Conservation (phyloP, 2,888 invertebrate genomes). For the Agrenia bidenticulata region DNA sequence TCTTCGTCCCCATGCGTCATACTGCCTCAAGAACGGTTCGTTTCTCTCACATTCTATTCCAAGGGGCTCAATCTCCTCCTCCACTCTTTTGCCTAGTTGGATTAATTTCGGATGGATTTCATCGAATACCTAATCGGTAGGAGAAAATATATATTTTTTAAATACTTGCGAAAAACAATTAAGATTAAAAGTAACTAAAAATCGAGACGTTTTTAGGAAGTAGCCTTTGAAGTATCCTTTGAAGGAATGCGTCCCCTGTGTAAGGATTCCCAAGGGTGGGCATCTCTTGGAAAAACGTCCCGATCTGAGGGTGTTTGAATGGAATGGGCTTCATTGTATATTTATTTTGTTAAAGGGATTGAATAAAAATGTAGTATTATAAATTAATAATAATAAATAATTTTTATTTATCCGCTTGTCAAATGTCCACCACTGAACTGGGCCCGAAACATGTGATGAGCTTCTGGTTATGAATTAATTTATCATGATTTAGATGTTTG, state of each 20-base stretch:
- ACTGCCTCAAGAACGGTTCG: conserved; percentile 58
- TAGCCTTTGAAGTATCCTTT: conserved; percentile 55
- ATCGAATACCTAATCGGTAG: conserved; percentile 51
- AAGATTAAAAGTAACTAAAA: background rate
- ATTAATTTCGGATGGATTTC: conserved; percentile 57
- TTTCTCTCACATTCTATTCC: conserved; percentile 59
- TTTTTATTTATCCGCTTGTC: too few species aligned
- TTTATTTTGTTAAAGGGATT: too few species aligned
- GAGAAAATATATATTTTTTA: background rate
- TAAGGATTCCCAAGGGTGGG: conserved; percentile 58
- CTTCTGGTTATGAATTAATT: too few species aligned
- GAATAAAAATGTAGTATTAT: too few species aligned
- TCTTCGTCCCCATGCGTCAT: conserved; percentile 61
- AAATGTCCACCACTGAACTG: too few species aligned
- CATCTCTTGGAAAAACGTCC: conserved; percentile 56
- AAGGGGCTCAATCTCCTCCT: conserved; percentile 58
- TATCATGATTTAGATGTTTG: too few species aligned
- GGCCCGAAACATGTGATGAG: too few species aligned
- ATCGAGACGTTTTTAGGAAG: conserved; percentile 54
- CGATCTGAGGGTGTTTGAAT: conserved; percentile 51
- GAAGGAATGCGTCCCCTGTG: conserved; percentile 55
- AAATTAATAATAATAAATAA: too few species aligned
- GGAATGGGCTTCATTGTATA: conserved; percentile 20
- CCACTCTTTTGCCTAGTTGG: conserved; percentile 59
- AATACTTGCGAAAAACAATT: background rate